Conservation (phyloP, 2,113 vertebrate species). For the Montifringilla adamsi region DNA sequence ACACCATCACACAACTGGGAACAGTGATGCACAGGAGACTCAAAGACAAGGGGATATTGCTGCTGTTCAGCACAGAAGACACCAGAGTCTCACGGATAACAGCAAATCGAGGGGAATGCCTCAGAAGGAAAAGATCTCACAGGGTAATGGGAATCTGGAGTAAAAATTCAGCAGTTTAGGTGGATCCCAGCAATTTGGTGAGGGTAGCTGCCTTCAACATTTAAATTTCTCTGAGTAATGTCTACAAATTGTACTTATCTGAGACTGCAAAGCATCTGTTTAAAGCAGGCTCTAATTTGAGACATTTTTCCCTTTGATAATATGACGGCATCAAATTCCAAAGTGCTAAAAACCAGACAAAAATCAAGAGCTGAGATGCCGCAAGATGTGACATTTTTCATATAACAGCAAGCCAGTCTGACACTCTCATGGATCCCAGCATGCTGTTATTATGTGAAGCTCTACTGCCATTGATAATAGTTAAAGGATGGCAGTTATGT, state of each 20-base stretch:
- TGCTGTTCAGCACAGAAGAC: background rate
- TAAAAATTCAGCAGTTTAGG: background rate
- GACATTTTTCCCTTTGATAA: conserved; percentile 34
- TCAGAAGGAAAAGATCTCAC: background rate
- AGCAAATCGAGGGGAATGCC: background rate
- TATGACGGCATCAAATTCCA: conserved; percentile 5
- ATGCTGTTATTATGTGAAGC: background rate
- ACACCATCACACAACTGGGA: background rate
- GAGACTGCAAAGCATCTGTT: conserved; percentile 8
- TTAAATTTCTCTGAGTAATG: background rate
- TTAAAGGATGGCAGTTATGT: background rate
- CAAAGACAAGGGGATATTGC: background rate
- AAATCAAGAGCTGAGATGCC: conserved; percentile 21
- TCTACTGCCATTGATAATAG: conserved; percentile 33
- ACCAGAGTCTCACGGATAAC: background rate
- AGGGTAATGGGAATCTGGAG: background rate
- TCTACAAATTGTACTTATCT: background rate
- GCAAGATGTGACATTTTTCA: conserved; percentile 49
- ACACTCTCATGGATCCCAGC: conserved; percentile 10
- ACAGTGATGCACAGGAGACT: background rate
- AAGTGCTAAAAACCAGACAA: conserved; percentile 39
- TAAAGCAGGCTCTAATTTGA: conserved; percentile 44
- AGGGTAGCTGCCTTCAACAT: background rate
- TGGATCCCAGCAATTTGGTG: background rate
- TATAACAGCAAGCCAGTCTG: conserved; percentile 43